Conservation (phyloP, 1,140 invertebrate genomes). For the Mizuhopecten yessoensis region DNA sequence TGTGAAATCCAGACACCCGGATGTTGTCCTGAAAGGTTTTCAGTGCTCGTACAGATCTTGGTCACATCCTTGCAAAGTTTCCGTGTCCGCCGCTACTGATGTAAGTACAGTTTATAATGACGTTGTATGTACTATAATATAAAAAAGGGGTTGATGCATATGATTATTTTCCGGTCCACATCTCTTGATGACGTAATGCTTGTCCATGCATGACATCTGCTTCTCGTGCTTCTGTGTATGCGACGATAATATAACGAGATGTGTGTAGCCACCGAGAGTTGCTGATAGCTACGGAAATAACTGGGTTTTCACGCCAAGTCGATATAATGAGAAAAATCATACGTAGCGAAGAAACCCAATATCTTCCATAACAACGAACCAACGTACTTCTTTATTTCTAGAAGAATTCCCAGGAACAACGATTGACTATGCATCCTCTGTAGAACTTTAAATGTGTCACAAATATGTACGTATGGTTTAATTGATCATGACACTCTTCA, state of each 20-base stretch:
- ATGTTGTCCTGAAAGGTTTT: no score
- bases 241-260: neutral
- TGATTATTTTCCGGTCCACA: neutral
- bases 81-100: no score
- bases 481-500: no score
- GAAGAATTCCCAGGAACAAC: neutral
- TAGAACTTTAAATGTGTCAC: no score
- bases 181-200: neutral
- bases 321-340: constrained; percentile 7
- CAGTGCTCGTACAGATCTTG: no score
- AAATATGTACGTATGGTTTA: no score
- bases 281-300: neutral
- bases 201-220: neutral
- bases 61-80: no score
- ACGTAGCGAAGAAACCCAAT: constrained; percentile 32
- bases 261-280: neutral
- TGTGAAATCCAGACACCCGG: no score
- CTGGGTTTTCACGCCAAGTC: constrained; percentile 26
- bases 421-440: neutral
- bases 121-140: no score
- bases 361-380: neutral
- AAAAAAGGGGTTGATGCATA: no score
- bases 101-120: no score
- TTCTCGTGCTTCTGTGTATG: neutral
- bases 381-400: neutral